Percentiles rank a stretch among this genome's conserved stretches.
Conservation (phyloP, 2,113 vertebrate species). For the Cyanoliseus patagonus region DNA sequence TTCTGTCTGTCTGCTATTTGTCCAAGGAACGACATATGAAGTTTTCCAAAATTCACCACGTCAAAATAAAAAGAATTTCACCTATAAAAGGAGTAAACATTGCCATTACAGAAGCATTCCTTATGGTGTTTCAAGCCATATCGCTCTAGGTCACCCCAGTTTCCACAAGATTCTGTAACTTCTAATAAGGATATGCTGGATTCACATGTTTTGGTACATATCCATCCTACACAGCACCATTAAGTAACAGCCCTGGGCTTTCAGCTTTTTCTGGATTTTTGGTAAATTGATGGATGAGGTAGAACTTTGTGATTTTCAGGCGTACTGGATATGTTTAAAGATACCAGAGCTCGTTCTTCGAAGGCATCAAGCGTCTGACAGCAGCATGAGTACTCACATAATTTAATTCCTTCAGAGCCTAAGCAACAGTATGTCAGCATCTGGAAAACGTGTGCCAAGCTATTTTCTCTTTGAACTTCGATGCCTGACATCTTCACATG, state of each 20-base stretch:
- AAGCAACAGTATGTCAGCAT: constrained; percentile 43
- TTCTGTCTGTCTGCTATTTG: constrained; percentile 36
- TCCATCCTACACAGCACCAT: not conserved
- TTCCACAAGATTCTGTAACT: not conserved
- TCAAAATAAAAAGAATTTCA: constrained; percentile 37
- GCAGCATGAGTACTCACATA: constrained; percentile 17
- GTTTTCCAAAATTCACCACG: constrained; percentile 13
- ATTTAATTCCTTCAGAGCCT: constrained; percentile 53
- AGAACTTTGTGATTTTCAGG: not conserved
- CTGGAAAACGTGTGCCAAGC: constrained; percentile 35
- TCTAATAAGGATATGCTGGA: not conserved
- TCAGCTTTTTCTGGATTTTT: not conserved
- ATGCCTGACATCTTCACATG: constrained; percentile 42
- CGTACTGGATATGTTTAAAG: not conserved
- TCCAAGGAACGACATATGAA: not conserved
- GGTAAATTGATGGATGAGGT: not conserved
- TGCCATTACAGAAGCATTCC: not conserved
- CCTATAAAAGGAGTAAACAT: not conserved
- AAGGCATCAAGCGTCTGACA: constrained; percentile 8
- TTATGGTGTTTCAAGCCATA: not conserved
- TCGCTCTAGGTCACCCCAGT: not conserved
- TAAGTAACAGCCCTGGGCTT: not conserved
- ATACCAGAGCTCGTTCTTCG: not conserved
- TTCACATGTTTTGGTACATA: not conserved
- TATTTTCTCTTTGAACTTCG: constrained; percentile 61